Evolutionary conservation across 2,113 vertebrate species (phyloP).

Genomic region (Circaetus cinerascens): DNA sequence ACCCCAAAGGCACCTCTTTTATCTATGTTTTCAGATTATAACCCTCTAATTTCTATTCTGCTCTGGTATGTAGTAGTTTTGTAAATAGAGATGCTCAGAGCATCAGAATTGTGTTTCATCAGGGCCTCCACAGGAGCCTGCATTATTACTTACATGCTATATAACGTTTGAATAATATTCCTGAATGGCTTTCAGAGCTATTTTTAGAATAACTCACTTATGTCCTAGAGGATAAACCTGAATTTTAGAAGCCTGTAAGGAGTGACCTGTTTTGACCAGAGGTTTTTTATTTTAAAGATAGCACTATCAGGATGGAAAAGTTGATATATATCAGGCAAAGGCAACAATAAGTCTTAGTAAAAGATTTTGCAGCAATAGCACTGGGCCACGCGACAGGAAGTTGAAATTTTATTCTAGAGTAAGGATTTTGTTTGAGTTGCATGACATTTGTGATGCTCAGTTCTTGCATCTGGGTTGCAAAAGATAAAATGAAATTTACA

Average conservation of each 20-base stretch:
- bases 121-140: neutral
- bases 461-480: neutral
- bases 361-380: neutral
- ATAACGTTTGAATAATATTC: neutral
- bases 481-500: neutral
- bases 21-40: neutral
- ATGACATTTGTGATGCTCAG: neutral
- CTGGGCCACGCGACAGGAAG: neutral
- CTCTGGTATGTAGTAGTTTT: neutral
- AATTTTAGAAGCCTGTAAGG: neutral
- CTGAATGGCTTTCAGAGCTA: neutral
- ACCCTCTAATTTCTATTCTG: neutral
- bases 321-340: neutral
- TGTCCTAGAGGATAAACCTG: neutral
- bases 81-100: neutral
- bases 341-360: neutral
- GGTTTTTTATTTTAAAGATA: neutral
- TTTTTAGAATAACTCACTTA: neutral
- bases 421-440: neutral
- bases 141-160: neutral
- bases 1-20: neutral
- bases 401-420: neutral
- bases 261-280: neutral
- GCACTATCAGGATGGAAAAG: neutral
- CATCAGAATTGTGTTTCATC: neutral